A percentile compares a stretch with the other conserved stretches of the same genome.
Evolutionary conservation across 2,113 vertebrate genomes (phyloP).

Genomic region (Castor canadensis): DNA sequence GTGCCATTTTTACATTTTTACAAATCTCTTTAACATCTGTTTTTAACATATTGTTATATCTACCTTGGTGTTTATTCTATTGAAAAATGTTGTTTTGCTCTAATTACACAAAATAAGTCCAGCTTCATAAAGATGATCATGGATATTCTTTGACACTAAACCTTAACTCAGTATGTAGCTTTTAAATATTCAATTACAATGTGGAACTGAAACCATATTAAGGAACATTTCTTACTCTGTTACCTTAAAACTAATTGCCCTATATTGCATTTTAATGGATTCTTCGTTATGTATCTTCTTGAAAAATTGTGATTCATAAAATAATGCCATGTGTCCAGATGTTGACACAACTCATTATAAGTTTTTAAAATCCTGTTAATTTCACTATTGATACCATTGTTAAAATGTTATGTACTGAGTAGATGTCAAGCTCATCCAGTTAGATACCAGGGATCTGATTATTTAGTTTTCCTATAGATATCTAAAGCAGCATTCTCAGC

Average conservation of each 20-base stretch:
- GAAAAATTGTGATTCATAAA: not conserved
- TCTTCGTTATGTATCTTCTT: not conserved
- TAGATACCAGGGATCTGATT: no score
- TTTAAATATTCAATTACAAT: not conserved
- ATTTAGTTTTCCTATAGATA: no score
- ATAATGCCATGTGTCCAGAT: not conserved
- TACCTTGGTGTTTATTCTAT: not conserved
- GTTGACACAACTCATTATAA: not conserved
- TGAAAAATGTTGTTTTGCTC: not conserved
- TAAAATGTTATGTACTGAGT: not conserved
- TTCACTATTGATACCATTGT: not conserved
- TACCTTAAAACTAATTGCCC: not conserved
- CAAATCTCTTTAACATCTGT: not conserved
- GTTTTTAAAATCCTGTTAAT: not conserved
- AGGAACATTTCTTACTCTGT: not conserved
- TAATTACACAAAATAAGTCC: not conserved
- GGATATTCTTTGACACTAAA: not conserved
- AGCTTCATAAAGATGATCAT: not conserved
- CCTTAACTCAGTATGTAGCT: not conserved
- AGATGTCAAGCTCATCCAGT: not conserved
- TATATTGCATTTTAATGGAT: not conserved
- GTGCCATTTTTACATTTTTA: not conserved
- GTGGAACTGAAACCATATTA: not conserved
- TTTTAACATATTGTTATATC: not conserved
- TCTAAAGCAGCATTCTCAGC: not conserved